Percentiles rank a stretch among this genome's conserved stretches.
Conservation (phyloP, 2,888 invertebrate species). For the Autographa pulchrina region DNA sequence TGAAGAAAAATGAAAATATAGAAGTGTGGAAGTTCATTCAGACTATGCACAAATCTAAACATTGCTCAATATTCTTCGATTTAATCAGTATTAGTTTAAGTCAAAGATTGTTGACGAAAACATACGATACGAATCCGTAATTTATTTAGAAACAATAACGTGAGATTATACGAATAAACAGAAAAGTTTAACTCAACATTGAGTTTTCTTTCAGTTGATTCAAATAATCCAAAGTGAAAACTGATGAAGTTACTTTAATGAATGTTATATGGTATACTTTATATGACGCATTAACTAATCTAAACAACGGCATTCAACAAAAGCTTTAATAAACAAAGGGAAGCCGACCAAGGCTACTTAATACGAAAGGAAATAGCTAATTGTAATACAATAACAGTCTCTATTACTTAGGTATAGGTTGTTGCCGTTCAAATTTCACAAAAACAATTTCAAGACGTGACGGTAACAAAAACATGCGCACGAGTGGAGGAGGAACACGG, state of each 20-base stretch:
- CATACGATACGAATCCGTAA: no score
- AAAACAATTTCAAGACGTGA: slow-evolving; percentile 58
- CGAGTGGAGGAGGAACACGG: slow-evolving; percentile 23
- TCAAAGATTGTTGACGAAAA: no score
- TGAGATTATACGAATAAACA: no score
- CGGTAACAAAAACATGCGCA: slow-evolving; percentile 47
- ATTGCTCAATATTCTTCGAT: no score
- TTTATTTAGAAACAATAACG: no score
- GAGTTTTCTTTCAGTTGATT: no score
- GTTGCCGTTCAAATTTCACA: slow-evolving; percentile 39
- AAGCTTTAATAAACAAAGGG: background rate
- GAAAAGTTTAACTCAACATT: no score
- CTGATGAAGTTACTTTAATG: no score
- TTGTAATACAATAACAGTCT: slow-evolving; percentile 46
- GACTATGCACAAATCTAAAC: no score
- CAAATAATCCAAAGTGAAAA: no score
- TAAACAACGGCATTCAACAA: background rate
- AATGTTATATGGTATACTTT: no score
- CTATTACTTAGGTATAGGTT: slow-evolving; percentile 40
- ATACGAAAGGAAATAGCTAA: slow-evolving; percentile 46
- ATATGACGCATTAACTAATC: background rate
- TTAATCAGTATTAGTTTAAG: no score
- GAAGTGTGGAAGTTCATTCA: background rate
- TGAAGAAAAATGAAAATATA: background rate
- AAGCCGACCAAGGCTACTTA: background rate